Percentiles rank a stretch among this genome's conserved stretches.
These are phyloP conservation scores for Anoplopoma fimbria DNA, from an alignment of 2,113 vertebrate species.

Conservation along the genomic window DNA sequence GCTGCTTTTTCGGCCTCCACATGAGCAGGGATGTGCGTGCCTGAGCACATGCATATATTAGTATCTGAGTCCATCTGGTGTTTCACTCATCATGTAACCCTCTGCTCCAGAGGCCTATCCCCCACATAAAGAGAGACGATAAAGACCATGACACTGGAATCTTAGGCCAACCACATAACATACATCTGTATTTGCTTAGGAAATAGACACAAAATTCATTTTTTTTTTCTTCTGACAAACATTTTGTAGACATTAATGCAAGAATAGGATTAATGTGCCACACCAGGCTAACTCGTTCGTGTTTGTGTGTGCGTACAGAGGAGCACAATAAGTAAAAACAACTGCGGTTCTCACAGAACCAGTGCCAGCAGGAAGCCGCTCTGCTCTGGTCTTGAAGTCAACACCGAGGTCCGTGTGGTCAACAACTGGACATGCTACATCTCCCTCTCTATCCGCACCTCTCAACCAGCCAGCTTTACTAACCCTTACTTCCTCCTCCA, in stretches of 20 bases:
- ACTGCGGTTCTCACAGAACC: conserved; percentile 14
- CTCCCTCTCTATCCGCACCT: conserved; percentile 38
- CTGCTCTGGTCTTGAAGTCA: conserved; percentile 54
- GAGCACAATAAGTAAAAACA: conserved; percentile 27
- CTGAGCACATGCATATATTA: neutral
- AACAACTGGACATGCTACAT: conserved; percentile 21
- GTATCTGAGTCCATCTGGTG: conserved; percentile 39
- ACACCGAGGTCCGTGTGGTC: conserved; percentile 48
- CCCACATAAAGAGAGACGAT: conserved; percentile 58
- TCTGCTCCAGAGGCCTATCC: conserved; percentile 37
- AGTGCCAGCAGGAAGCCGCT: conserved; percentile 21
- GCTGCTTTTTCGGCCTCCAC: conserved; percentile 41
- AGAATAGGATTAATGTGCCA: conserved; percentile 9
- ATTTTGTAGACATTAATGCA: conserved; percentile 20
- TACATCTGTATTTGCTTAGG: conserved; percentile 71
- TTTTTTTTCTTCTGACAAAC: conserved; percentile 59
- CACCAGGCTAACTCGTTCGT: neutral
- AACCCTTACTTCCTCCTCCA: conserved; percentile 4
- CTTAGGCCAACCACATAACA: conserved; percentile 66
- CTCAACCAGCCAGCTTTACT: neutral
- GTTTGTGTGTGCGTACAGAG: conserved; percentile 11
- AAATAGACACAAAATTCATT: conserved; percentile 58
- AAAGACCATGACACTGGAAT: conserved; percentile 56
- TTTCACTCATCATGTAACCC: conserved; percentile 44
- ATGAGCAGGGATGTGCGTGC: conserved; percentile 44